Evolutionary conservation across 2,797 vertebrate species (phyloP).

Genomic region (Cyclura pinguis): DNA sequence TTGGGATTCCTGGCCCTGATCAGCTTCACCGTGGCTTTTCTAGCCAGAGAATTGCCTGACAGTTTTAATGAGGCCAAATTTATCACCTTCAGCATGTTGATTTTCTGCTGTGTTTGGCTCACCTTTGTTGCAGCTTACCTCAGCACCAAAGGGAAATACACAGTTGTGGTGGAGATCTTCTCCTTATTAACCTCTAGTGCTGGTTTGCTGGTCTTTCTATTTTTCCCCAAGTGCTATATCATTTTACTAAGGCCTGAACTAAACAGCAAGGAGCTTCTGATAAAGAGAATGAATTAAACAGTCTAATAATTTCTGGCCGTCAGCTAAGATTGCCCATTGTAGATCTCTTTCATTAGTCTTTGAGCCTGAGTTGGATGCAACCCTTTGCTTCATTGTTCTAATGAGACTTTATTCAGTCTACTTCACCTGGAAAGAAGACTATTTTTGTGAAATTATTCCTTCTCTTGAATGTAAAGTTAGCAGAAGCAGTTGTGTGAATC

Average conservation of each 20-base stretch:
- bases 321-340: too few relatives aligned
- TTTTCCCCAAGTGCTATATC: constrained; percentile 15
- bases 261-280: background rate
- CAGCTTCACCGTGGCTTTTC: constrained; percentile 6
- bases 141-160: background rate
- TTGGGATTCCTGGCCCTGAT: background rate
- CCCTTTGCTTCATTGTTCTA: too few relatives aligned
- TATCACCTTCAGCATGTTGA: constrained; percentile 9
- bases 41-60: background rate
- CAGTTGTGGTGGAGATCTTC: constrained; percentile 18
- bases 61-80: constrained; percentile 15
- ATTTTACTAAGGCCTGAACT: background rate
- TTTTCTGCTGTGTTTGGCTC: background rate
- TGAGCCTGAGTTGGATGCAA: too few relatives aligned
- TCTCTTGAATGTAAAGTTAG: too few relatives aligned
- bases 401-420: too few relatives aligned
- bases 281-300: background rate
- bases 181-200: constrained; percentile 5
- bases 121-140: background rate
- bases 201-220: background rate
- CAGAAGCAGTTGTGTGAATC: too few relatives aligned
- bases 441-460: too few relatives aligned
- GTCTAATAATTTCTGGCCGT: too few relatives aligned
- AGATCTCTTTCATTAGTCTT: too few relatives aligned
- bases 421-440: too few relatives aligned